phyloP scores from a whole-genome alignment of 2,113 vertebrate genomes.

The Neolamprologus brichardi region DNA sequence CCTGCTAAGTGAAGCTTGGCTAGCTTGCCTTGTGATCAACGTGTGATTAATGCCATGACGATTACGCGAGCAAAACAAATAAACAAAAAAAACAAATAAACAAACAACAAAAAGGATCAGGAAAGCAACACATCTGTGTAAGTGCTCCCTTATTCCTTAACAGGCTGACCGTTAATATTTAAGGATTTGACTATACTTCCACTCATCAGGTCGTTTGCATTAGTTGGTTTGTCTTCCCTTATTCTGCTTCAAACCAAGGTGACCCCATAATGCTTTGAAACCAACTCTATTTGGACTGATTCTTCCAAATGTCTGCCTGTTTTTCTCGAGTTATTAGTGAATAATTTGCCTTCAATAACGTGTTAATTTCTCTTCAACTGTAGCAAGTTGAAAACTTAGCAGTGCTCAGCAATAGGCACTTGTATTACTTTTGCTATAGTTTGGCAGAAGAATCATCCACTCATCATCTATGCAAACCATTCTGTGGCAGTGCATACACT shows the following conservation, averaged over 20 bases:
- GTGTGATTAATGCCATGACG: not conserved
- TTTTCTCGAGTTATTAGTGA: not conserved
- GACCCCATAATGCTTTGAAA: not conserved
- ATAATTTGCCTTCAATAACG: not conserved
- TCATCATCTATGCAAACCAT: not conserved
- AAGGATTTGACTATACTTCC: not conserved
- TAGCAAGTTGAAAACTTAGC: not conserved
- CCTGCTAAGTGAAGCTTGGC: fast-evolving
- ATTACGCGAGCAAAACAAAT: fast-evolving
- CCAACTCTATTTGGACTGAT: not conserved
- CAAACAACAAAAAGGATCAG: not conserved
- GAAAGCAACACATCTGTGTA: not conserved
- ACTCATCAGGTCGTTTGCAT: not conserved
- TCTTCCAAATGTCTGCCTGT: not conserved
- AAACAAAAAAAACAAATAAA: fast-evolving
- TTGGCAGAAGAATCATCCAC: not conserved
- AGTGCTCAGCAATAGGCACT: not conserved
- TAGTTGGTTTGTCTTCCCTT: not conserved
- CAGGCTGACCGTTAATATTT: not conserved
- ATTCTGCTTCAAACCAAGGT: not conserved
- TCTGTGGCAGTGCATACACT: not conserved
- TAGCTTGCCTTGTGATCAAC: not conserved
- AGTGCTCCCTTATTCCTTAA: not conserved
- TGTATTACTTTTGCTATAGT: not conserved
- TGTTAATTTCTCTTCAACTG: not conserved